Percentiles rank a stretch among this genome's conserved stretches.
phyloP scores from a whole-genome alignment of 2,888 invertebrate genomes.

The Eueremaeus valkanovi region DNA sequence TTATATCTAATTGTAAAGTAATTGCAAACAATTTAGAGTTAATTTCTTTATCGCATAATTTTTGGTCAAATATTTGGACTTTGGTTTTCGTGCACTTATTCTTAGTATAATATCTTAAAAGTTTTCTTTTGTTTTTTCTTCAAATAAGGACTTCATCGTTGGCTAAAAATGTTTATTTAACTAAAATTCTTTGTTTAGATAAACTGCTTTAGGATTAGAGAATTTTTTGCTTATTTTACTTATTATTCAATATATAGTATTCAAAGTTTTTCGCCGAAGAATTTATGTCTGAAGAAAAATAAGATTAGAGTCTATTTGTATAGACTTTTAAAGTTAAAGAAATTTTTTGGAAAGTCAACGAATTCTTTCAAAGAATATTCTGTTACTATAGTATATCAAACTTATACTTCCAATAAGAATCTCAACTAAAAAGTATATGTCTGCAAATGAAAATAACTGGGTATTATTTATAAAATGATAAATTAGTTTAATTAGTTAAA shows the following conservation, averaged over 20 bases:
- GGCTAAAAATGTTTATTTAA: neutral
- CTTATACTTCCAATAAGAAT: too few relatives aligned
- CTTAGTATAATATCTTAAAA: neutral
- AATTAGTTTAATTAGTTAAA: too few relatives aligned
- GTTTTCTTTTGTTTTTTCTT: neutral
- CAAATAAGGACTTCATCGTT: neutral
- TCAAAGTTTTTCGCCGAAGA: neutral
- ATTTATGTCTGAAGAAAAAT: neutral
- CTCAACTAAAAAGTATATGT: too few relatives aligned
- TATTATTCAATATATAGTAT: neutral
- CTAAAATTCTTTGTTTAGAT: neutral
- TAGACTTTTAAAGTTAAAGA: too few relatives aligned
- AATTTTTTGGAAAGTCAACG: too few relatives aligned
- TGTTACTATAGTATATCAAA: too few relatives aligned
- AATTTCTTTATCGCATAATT: neutral
- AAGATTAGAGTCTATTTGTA: neutral
- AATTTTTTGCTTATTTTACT: neutral
- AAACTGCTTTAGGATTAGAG: neutral
- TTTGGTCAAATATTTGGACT: neutral
- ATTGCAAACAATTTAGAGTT: too few relatives aligned
- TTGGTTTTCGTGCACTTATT: too few relatives aligned
- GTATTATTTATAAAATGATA: too few relatives aligned
- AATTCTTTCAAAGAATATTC: neutral
- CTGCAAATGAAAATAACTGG: too few relatives aligned
- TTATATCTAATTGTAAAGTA: slow-evolving; percentile 52